A percentile compares a stretch with the other conserved stretches of the same genome.
Evolutionary conservation across 2,797 vertebrate species (phyloP).

Genomic region (Lepilemur ruficaudatus): DNA sequence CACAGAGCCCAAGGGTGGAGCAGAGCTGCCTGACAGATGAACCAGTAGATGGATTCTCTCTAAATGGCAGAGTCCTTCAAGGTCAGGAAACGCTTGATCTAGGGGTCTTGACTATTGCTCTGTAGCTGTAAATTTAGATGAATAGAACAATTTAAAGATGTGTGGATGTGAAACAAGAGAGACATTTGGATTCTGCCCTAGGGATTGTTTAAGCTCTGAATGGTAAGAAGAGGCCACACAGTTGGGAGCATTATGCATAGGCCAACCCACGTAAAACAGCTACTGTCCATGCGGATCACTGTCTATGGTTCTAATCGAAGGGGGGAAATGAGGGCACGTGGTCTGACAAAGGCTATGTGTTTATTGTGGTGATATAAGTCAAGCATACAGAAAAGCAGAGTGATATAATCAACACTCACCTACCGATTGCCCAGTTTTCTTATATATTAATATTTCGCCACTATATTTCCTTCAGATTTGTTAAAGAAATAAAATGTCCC

Average conservation of each 20-base stretch:
- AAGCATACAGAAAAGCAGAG: background rate
- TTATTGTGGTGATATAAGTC: background rate
- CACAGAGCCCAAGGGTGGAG: background rate
- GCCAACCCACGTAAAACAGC: background rate
- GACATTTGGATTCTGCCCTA: background rate
- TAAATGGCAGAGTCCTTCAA: background rate
- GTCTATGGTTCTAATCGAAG: background rate
- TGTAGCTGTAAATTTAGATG: background rate
- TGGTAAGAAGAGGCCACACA: background rate
- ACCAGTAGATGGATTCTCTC: background rate
- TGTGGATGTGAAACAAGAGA: background rate
- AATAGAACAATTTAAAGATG: background rate
- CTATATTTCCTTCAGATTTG: background rate
- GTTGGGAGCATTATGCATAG: background rate
- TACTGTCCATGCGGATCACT: background rate
- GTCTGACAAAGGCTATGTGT: background rate
- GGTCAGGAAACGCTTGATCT: background rate
- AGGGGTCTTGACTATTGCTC: background rate
- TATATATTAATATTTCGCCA: background rate
- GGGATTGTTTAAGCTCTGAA: background rate
- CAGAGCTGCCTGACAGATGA: background rate
- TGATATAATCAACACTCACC: background rate
- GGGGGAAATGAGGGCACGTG: no score
- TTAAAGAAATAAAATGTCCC: conserved; percentile 4
- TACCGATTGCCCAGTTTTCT: background rate